Evolutionary conservation across 2,888 invertebrate genomes (phyloP).

Genomic region (Ernsta delagoae): DNA sequence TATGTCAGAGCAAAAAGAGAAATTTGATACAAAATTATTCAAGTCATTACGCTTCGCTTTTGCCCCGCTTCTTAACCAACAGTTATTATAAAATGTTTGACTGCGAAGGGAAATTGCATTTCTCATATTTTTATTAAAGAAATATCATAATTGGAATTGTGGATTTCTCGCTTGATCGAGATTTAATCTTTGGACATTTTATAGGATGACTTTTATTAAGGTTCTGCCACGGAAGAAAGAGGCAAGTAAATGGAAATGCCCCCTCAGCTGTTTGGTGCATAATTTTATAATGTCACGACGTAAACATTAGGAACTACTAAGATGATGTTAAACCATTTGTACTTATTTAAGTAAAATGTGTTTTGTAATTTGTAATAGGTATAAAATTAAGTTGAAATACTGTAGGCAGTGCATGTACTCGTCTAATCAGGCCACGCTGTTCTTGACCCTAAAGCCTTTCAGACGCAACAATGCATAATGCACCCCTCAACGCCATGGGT

Average conservation of each 20-base stretch:
- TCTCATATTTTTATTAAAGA: conserved; percentile 6
- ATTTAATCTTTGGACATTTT: conserved; percentile 1
- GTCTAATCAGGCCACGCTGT: conserved; percentile 1
- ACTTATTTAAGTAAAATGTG: too few relatives aligned
- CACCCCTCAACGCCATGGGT: background rate
- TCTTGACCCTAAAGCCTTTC: conserved; percentile 1
- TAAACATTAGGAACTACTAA: too few relatives aligned
- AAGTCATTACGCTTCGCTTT: conserved; percentile 32
- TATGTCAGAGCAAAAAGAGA: conserved; percentile 25
- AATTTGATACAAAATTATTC: conserved; percentile 36
- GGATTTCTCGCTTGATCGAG: conserved; percentile 4
- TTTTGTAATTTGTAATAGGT: too few relatives aligned
- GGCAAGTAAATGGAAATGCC: too few relatives aligned
- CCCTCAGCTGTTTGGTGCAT: too few relatives aligned
- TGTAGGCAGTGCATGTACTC: background rate
- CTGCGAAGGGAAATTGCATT: conserved; percentile 22
- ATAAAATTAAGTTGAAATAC: too few relatives aligned
- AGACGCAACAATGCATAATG: background rate
- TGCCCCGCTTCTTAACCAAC: conserved; percentile 1
- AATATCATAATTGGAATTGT: conserved; percentile 25
- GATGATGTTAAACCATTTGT: too few relatives aligned
- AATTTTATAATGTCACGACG: too few relatives aligned
- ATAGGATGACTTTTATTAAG: too few relatives aligned
- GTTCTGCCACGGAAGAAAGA: too few relatives aligned
- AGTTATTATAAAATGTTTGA: conserved; percentile 19